Evolutionary conservation across 2,113 vertebrate species (phyloP).

Genomic region (Suncus etruscus): DNA sequence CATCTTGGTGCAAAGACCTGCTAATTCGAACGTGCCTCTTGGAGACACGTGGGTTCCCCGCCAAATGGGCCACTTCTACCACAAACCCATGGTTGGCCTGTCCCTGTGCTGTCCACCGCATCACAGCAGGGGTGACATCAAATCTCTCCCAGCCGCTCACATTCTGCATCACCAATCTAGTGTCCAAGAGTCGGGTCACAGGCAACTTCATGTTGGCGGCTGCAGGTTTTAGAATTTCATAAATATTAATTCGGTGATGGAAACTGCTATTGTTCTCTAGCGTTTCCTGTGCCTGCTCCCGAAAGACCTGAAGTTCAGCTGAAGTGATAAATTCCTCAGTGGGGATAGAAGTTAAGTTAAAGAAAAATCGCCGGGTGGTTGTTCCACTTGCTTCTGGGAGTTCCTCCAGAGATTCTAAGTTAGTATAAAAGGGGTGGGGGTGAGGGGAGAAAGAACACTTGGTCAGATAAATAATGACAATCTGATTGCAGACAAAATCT

Average conservation of each 20-base stretch:
- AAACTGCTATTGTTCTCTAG: slow-evolving; percentile 87
- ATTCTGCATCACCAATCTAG: slow-evolving; percentile 95
- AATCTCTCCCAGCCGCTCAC: slow-evolving; percentile 98
- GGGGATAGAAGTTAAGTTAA: slow-evolving; percentile 97
- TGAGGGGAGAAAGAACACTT: slow-evolving; percentile 62
- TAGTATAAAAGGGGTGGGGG: slow-evolving; percentile 55
- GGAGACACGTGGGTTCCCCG: slow-evolving; percentile 86
- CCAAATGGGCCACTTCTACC: slow-evolving; percentile 96
- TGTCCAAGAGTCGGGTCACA: slow-evolving; percentile 96
- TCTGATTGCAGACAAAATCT: not conserved
- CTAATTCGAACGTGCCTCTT: slow-evolving; percentile 96
- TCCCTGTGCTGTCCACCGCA: slow-evolving; percentile 94
- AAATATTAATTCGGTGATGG: slow-evolving; percentile 98
- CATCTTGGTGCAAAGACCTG: slow-evolving; percentile 95
- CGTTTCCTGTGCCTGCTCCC: slow-evolving; percentile 92
- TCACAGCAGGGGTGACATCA: slow-evolving; percentile 96
- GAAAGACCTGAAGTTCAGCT: slow-evolving; percentile 97
- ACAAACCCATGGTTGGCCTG: slow-evolving; percentile 95
- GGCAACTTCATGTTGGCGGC: slow-evolving; percentile 88
- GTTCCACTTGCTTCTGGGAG: slow-evolving; percentile 93
- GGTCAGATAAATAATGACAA: slow-evolving; percentile 67
- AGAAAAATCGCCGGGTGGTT: slow-evolving; percentile 96
- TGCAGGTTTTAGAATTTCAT: slow-evolving; percentile 95
- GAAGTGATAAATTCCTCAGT: slow-evolving; percentile 95
- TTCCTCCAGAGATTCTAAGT: slow-evolving; percentile 95